Conservation (phyloP, 1,140 invertebrate species). For the Neodiprion fabricii region DNA sequence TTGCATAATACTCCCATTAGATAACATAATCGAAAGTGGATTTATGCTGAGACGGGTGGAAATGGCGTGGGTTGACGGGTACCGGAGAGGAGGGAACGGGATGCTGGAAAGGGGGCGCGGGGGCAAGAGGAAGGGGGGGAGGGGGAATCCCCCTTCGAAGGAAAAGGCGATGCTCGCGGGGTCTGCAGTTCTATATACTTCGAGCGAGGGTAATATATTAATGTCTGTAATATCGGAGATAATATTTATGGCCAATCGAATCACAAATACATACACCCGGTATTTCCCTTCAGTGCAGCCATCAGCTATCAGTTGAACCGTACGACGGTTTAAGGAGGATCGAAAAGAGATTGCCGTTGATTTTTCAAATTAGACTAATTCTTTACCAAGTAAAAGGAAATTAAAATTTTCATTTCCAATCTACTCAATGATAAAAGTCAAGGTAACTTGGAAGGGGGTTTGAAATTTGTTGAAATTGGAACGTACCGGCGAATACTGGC, state of each 20-base stretch:
- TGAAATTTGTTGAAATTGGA: too few relatives aligned
- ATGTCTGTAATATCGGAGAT: not conserved
- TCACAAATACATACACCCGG: too few relatives aligned
- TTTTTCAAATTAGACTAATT: too few relatives aligned
- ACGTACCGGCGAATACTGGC: too few relatives aligned
- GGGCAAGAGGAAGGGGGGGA: conserved; percentile 8
- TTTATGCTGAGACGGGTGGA: conserved; percentile 47
- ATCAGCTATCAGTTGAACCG: too few relatives aligned
- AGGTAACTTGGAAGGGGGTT: too few relatives aligned
- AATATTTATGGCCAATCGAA: conserved; percentile 1
- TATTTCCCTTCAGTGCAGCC: too few relatives aligned
- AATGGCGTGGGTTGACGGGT: conserved; percentile 31
- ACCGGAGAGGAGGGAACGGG: conserved; percentile 28
- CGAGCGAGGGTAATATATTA: not conserved
- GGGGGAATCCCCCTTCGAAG: conserved; percentile 13
- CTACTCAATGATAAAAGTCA: too few relatives aligned
- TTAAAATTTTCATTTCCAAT: too few relatives aligned
- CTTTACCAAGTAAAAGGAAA: too few relatives aligned
- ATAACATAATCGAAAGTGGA: conserved; percentile 60
- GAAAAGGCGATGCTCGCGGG: not conserved
- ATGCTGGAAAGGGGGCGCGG: not conserved
- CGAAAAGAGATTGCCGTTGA: too few relatives aligned
- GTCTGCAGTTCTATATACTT: not conserved
- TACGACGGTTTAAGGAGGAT: too few relatives aligned
- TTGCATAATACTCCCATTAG: conserved; percentile 59